Conservation (phyloP, 37 sponge, comb jelly and placozoan species). For the Amphimedon queenslandica region DNA sequence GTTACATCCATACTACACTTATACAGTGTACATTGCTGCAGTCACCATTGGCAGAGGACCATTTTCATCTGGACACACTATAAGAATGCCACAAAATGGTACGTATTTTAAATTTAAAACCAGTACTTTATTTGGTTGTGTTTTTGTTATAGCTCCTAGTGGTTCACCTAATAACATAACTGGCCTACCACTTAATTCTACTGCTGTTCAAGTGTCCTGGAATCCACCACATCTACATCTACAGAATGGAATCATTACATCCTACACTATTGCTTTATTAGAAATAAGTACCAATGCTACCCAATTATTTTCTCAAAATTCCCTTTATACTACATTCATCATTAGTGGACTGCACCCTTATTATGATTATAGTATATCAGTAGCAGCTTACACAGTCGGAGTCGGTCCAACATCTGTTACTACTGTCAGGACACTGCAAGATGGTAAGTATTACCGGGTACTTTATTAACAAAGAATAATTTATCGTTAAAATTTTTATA, state of each 20-base stretch:
- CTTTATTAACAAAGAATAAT: background rate
- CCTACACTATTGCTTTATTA: conserved; percentile 6
- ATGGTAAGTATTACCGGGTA: background rate
- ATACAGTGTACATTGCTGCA: conserved; percentile 27
- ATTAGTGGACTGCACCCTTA: conserved; percentile 10
- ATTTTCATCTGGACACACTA: conserved; percentile 9
- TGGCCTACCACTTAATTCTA: background rate
- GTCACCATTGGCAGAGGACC: conserved; percentile 26
- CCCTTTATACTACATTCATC: background rate
- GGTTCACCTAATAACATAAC: conserved; percentile 3
- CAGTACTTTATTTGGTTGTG: background rate
- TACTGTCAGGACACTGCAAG: background rate
- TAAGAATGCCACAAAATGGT: conserved; percentile 13
- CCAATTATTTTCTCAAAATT: background rate
- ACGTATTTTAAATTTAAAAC: background rate
- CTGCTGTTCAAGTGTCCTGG: conserved; percentile 5
- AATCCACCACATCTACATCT: background rate
- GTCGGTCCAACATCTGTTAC: conserved; percentile 11
- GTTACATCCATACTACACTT: conserved; percentile 20
- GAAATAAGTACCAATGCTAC: background rate
- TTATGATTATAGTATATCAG: conserved; percentile 11
- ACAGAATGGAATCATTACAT: conserved; percentile 20
- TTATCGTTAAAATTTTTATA: background rate
- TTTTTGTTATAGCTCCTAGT: conserved; percentile 1
- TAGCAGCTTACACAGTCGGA: conserved; percentile 30